Evolutionary conservation across 2,888 invertebrate species (phyloP), one percentile per base, ranked within the genome.

Genomic region (Clistopyga incitator): DNA sequence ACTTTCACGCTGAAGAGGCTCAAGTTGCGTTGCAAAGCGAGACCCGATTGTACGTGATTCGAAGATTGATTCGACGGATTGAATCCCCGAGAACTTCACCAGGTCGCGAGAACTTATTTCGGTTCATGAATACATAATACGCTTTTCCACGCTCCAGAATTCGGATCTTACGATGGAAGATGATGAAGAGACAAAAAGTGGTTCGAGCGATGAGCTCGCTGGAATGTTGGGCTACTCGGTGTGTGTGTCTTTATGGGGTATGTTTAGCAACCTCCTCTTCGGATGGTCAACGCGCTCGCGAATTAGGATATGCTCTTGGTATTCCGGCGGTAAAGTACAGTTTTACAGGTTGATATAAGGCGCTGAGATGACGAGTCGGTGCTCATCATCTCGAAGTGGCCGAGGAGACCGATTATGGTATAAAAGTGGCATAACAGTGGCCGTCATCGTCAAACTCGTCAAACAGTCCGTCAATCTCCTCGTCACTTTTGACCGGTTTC

Each of bases 361-460:
- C 11, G 65, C 42, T 34, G 54, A 18, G 25, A 56, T 15, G 54
- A 29, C 23, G 52, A 54, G 64, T 38, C 47, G 67, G 42, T 68
- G 45, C 61, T 61, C 59, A 75, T 81, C 81, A 50, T 77, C 65
- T 81, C 54, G 67, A 50, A 65, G 59, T 56, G 45, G 76, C 76
- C 76, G 81, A 72, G 72, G 59, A 47, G 42, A 71, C 56, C 81
- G 59, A 81, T 81, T 77, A 77, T 77, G 77, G 77, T 25, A 71
- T 38, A 77, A 77, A 77, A 34, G 54, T 78, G 71, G n/a, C 45
- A 47, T n/a, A n/a, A n/a, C n/a, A 42, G 50, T 50, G 45, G 65
- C 65, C 56, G 77, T 77, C 71, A 67, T 67, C 47, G 34, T 77
- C 50, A 67, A 65, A 47, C 45, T 56, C 81, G 25, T 71, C 56